phyloP scores from a whole-genome alignment of 2,113 vertebrate species.

The Centrocercus urophasianus region DNA sequence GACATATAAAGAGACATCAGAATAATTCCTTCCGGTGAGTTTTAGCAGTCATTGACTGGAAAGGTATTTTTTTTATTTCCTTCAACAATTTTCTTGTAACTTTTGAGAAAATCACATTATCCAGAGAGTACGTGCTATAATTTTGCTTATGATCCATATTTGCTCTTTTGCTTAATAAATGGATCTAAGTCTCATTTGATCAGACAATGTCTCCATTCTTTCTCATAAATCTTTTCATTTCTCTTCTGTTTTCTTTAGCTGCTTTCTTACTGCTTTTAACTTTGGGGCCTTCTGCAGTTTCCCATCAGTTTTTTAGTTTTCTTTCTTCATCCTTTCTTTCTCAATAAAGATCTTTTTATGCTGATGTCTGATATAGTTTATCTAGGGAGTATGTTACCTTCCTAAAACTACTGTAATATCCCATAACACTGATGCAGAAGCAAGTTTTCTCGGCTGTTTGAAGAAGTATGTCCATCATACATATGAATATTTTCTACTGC shows the following conservation, averaged over 20 bases:
- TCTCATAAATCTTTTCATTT: background rate
- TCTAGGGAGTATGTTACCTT: background rate
- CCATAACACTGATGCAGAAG: background rate
- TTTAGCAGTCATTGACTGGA: background rate
- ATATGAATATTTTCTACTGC: background rate
- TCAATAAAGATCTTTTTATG: background rate
- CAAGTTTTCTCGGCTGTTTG: background rate
- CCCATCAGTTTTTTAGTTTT: background rate
- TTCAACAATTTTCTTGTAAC: background rate
- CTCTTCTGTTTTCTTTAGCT: background rate
- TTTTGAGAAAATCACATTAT: background rate
- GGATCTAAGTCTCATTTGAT: background rate
- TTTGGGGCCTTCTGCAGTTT: background rate
- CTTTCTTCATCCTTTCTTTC: background rate
- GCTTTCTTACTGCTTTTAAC: background rate
- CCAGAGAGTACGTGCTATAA: background rate
- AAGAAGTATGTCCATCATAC: background rate
- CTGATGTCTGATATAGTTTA: background rate
- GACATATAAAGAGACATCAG: background rate
- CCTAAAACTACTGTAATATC: background rate
- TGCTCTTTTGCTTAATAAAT: conserved; percentile 5
- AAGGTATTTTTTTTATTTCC: background rate
- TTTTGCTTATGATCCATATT: background rate
- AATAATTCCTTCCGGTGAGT: background rate
- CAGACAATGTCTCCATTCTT: background rate